Conservation (phyloP, 2,797 vertebrate genomes). For the Gallinago nigripennis region DNA sequence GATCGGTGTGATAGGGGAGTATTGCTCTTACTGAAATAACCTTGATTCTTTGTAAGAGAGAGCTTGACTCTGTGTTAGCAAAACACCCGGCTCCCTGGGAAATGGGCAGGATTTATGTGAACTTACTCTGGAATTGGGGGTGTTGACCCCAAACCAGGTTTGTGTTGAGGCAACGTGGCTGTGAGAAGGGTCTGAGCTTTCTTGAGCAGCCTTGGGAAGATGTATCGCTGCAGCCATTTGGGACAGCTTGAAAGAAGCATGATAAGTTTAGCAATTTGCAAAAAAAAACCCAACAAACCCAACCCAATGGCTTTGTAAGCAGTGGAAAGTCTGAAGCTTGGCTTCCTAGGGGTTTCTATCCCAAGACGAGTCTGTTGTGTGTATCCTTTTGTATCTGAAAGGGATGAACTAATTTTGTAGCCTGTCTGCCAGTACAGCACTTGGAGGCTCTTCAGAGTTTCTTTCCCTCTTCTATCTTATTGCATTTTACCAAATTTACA, state of each 20-base stretch:
- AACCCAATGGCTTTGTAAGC: neutral
- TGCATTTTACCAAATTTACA: neutral
- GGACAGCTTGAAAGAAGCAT: neutral
- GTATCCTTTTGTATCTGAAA: neutral
- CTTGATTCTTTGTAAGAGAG: neutral
- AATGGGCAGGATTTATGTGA: fast-evolving
- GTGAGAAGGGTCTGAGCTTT: neutral
- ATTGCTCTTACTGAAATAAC: neutral
- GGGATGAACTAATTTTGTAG: neutral
- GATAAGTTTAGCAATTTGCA: neutral
- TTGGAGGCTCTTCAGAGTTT: neutral
- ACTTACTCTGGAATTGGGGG: neutral
- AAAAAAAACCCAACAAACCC: neutral
- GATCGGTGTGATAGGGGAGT: neutral
- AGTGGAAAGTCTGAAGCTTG: neutral
- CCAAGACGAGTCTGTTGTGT: neutral
- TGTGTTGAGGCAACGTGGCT: fast-evolving
- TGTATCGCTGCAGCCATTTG: neutral
- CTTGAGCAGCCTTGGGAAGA: neutral
- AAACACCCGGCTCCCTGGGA: neutral
- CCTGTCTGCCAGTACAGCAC: neutral
- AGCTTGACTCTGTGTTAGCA: neutral
- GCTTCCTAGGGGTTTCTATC: neutral
- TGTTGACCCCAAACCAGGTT: fast-evolving
- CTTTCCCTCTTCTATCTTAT: neutral